These are phyloP conservation scores for Erebia palarica DNA, from an alignment of 2,888 invertebrate species.

Conservation along the genomic window DNA sequence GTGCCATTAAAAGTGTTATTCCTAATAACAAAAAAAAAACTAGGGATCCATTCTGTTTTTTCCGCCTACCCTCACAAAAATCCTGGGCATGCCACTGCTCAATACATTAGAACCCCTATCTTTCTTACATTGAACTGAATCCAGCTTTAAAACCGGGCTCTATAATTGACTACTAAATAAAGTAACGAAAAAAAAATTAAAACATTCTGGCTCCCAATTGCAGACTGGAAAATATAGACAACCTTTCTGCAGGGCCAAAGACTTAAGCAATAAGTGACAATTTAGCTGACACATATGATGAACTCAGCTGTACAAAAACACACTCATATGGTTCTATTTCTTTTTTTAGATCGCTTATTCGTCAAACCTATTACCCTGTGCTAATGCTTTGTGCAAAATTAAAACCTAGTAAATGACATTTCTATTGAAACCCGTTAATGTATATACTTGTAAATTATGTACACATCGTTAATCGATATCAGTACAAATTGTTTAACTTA, in stretches of 20 bases:
- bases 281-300: too few species aligned
- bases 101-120: background rate
- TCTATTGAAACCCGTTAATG: background rate
- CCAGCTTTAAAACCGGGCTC: slow-evolving; percentile 2
- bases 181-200: slow-evolving; percentile 1
- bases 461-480: background rate
- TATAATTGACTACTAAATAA: background rate
- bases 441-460: background rate
- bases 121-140: slow-evolving; percentile 5
- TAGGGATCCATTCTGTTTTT: slow-evolving; percentile 1
- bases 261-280: background rate
- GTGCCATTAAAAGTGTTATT: background rate
- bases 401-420: slow-evolving; percentile 6
- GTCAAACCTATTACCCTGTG: background rate
- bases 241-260: background rate
- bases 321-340: background rate
- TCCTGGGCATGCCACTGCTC: background rate
- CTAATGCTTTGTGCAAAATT: background rate
- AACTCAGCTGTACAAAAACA: background rate
- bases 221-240: slow-evolving; percentile 9
- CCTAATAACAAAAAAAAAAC: background rate
- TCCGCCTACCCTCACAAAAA: background rate
- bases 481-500: background rate
- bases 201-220: background rate
- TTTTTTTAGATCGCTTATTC: background rate